A percentile compares a stretch with the other conserved stretches of the same genome.
phyloP scores from a whole-genome alignment of 2,797 vertebrate genomes.

The Lepus oiostolus region DNA sequence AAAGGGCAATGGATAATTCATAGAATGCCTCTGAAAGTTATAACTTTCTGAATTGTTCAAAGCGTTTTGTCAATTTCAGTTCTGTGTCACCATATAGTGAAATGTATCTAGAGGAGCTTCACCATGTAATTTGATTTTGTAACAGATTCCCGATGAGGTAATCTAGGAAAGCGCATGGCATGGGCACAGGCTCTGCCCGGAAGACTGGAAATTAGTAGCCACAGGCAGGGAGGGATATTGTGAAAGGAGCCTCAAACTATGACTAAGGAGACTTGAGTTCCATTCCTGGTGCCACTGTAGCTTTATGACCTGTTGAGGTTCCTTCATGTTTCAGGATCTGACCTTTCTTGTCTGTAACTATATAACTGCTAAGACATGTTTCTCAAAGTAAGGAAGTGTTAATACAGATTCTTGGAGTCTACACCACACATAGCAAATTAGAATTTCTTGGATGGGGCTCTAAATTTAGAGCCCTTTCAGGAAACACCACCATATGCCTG shows the following conservation, averaged over 20 bases:
- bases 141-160: not conserved
- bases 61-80: not conserved
- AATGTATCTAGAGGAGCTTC: not conserved
- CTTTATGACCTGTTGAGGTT: not conserved
- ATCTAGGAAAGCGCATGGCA: not conserved
- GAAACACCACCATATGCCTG: not conserved
- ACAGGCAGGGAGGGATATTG: not conserved
- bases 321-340: too few relatives aligned
- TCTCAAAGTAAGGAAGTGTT: not conserved
- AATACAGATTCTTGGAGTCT: not conserved
- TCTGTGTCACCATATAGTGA: not conserved
- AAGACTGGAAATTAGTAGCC: not conserved
- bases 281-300: too few relatives aligned
- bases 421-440: not conserved
- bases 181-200: not conserved
- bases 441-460: not conserved
- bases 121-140: not conserved
- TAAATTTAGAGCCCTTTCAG: not conserved
- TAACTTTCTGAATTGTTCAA: not conserved
- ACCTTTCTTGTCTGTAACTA: not conserved
- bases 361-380: not conserved
- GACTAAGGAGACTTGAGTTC: not conserved
- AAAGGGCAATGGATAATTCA: not conserved
- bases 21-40: not conserved
- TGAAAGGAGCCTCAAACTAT: too few relatives aligned